Conservation (phyloP, 1,140 invertebrate species). For the Drosophila kohkoa region DNA sequence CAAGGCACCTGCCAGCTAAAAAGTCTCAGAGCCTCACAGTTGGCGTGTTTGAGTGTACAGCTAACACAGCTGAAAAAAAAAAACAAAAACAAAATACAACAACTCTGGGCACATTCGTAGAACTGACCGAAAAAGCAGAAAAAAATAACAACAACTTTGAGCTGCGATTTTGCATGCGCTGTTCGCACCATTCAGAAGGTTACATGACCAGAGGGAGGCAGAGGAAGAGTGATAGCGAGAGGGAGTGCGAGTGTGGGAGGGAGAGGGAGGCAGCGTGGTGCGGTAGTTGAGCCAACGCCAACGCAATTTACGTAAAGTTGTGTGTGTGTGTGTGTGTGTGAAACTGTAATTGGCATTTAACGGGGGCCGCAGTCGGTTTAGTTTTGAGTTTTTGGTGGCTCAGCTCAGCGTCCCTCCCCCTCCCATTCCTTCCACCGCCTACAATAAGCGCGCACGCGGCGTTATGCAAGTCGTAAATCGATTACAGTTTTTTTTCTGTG, state of each 20-base stretch:
- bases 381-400: no score
- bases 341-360: constrained; percentile 49
- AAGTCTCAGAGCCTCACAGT: not conserved
- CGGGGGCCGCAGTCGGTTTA: not conserved
- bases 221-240: not conserved
- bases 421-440: constrained; percentile 15
- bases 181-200: constrained; percentile 69
- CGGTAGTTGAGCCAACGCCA: constrained; percentile 9
- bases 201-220: constrained; percentile 41
- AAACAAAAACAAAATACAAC: not conserved
- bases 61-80: no score
- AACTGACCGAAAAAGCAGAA: constrained; percentile 51
- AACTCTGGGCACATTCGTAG: constrained; percentile 41
- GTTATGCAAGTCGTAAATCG: constrained; percentile 65
- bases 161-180: constrained; percentile 67
- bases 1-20: constrained; percentile 35
- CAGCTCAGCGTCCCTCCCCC: constrained; percentile 14
- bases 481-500: constrained; percentile 36
- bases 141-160: constrained; percentile 9
- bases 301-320: constrained; percentile 46
- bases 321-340: not conserved
- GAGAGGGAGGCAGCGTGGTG: not conserved
- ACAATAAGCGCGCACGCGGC: constrained; percentile 28
- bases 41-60: not conserved
- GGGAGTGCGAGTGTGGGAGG: not conserved